Evolutionary conservation across 2,797 vertebrate species (phyloP).

Genomic region (Neostethus bicornis): DNA sequence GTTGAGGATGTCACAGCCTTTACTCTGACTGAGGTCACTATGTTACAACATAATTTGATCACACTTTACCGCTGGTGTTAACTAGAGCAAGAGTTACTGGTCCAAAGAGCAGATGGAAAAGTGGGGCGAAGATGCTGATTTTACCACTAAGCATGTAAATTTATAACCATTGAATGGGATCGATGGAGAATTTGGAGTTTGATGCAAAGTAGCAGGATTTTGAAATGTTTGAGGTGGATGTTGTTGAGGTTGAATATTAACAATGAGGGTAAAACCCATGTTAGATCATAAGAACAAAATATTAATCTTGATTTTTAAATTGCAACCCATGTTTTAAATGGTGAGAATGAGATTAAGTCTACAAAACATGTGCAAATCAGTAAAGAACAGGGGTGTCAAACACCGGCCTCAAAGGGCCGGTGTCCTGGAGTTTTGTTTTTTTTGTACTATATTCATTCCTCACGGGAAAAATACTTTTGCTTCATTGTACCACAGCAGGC

Average conservation of each 20-base stretch:
- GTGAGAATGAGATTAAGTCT: constrained; percentile 17
- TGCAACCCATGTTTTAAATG: neutral
- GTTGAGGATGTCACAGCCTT: constrained; percentile 43
- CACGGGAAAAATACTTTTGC: too few relatives aligned
- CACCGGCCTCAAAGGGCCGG: too few relatives aligned
- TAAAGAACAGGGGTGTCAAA: too few relatives aligned
- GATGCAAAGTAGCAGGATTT: neutral
- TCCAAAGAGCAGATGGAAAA: neutral
- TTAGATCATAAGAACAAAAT: too few relatives aligned
- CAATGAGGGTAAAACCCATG: too few relatives aligned
- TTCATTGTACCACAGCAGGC: too few relatives aligned
- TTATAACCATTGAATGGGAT: neutral
- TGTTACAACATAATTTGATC: constrained; percentile 43
- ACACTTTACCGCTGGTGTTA: constrained; percentile 26
- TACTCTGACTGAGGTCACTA: constrained; percentile 48
- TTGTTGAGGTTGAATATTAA: too few relatives aligned
- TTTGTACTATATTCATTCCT: too few relatives aligned
- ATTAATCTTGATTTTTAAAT: neutral
- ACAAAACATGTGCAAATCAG: constrained; percentile 32
- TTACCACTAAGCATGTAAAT: neutral
- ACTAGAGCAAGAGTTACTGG: constrained; percentile 1
- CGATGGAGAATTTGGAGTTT: neutral
- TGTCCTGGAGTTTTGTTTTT: too few relatives aligned
- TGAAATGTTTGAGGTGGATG: neutral
- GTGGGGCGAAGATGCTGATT: neutral